Percentiles rank a stretch among this genome's conserved stretches.
phyloP scores from a whole-genome alignment of 1,140 invertebrate genomes.

The Diplogasteroides magnus region DNA sequence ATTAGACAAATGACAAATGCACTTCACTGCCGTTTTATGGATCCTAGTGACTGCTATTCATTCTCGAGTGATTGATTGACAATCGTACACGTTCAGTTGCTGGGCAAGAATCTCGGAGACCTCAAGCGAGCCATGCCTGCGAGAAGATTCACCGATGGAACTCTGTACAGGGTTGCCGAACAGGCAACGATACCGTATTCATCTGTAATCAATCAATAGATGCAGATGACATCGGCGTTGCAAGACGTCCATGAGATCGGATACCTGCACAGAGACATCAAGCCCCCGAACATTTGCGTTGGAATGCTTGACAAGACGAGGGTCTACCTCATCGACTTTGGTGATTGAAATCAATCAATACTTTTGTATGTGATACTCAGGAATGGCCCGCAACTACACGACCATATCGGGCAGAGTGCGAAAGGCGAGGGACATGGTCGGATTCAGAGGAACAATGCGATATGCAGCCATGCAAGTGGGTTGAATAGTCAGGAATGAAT shows the following conservation, averaged over 20 bases:
- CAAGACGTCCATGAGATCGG: neutral
- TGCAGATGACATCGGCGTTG: neutral
- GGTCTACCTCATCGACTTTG: neutral
- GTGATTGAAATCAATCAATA: neutral
- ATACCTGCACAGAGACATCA: neutral
- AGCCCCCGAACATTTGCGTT: neutral
- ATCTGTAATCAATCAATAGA: neutral
- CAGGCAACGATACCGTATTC: neutral
- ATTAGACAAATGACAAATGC: no score
- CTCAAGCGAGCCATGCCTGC: neutral
- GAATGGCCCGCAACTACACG: neutral
- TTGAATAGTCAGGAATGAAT: neutral
- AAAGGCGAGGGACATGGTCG: neutral
- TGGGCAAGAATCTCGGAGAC: neutral
- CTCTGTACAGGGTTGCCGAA: neutral
- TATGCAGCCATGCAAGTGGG: neutral
- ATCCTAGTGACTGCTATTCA: no score
- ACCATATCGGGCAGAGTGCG: neutral
- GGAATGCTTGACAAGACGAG: neutral
- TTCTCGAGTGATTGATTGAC: no score
- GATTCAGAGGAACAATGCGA: neutral
- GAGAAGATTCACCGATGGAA: neutral
- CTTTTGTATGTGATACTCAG: neutral
- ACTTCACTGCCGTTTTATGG: no score
- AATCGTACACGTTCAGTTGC: no score